phyloP scores from a whole-genome alignment of 2,888 invertebrate genomes.

The Lydus trimaculatus region DNA sequence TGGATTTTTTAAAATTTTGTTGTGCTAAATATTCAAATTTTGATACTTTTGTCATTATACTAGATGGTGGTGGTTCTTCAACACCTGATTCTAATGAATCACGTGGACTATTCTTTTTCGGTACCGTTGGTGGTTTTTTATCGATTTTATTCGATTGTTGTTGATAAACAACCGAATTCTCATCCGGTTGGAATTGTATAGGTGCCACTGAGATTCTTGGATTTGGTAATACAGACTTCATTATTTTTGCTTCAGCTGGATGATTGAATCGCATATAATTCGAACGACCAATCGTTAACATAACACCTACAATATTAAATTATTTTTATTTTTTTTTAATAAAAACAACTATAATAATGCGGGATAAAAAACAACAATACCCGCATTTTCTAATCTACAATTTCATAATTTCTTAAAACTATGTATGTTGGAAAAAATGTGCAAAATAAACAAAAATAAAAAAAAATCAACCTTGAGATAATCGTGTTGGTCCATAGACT shows the following conservation, averaged over 20 bases:
- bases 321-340: neutral
- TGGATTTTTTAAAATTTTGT: conserved; percentile 66
- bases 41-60: conserved; percentile 78
- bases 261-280: conserved; percentile 94
- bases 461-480: conserved; percentile 80
- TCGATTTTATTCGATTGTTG: conserved; percentile 48
- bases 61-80: conserved; percentile 64
- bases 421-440: neutral
- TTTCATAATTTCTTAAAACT: neutral
- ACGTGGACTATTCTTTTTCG: conserved; percentile 63
- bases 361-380: neutral
- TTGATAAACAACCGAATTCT: neutral
- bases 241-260: conserved; percentile 86
- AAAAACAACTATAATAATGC: neutral
- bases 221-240: conserved; percentile 83
- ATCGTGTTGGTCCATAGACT: conserved; percentile 74
- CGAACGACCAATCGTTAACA: conserved; percentile 89
- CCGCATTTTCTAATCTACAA: neutral
- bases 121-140: conserved; percentile 72
- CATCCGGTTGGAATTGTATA: conserved; percentile 68
- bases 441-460: conserved; percentile 11
- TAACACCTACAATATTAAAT: conserved; percentile 74
- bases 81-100: conserved; percentile 59
- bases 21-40: conserved; percentile 82
- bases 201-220: conserved; percentile 82